Conservation (phyloP, 2,113 vertebrate genomes). For the Xerus inauris region DNA sequence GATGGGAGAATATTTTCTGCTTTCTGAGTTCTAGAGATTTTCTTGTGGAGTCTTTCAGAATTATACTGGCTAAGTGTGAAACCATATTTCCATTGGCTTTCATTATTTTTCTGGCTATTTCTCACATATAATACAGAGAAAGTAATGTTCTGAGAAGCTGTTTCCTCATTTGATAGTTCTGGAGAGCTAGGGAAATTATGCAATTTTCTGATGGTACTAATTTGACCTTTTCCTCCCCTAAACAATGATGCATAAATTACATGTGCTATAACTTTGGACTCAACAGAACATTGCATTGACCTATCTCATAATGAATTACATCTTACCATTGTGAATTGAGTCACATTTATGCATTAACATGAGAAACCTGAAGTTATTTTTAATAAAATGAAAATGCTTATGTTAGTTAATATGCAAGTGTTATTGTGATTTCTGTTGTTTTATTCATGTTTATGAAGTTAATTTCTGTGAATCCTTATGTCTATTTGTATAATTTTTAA, state of each 20-base stretch:
- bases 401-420: neutral
- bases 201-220: conserved; percentile 31
- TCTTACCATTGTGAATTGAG: neutral
- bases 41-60: conserved; percentile 31
- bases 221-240: conserved; percentile 55
- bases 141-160: neutral
- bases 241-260: conserved; percentile 16
- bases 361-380: neutral
- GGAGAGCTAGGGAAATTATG: neutral
- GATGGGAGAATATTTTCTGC: conserved; percentile 17
- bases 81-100: neutral
- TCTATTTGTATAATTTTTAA: neutral
- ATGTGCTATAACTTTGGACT: neutral
- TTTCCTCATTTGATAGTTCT: conserved; percentile 16
- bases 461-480: neutral
- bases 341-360: neutral
- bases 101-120: conserved; percentile 51
- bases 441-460: conserved; percentile 22
- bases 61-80: neutral
- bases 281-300: neutral
- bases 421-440: neutral
- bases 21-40: conserved; percentile 44
- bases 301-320: conserved; percentile 10
- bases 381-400: neutral
- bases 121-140: neutral